Base-by-base conservation (phyloP, 2,888 invertebrate genomes). In the Aethes cnicana region DNA sequence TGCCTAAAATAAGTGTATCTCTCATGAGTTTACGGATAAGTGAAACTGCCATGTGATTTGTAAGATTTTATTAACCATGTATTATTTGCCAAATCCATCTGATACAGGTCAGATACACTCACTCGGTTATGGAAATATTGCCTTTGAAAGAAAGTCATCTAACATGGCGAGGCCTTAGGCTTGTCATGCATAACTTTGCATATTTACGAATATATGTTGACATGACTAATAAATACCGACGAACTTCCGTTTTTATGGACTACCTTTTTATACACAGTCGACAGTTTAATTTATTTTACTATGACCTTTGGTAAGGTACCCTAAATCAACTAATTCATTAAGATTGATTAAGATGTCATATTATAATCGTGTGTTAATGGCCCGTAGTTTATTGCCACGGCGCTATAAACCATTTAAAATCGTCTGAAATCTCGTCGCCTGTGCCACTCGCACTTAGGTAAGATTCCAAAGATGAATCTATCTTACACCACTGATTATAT, bases 401-500 rank as follows among this genome's bases (percentile, higher is more conserved):
- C 7, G 36, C 23, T 23, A 50, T 50, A 30, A 50, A 50, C 50
- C 50, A 50, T 30, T 44, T 36, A 5, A 37, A 50, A 23, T 36
- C 43, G 1, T 37, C 50, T 16, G 30, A 8, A 7, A 44, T 23
- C n/a, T 14, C 37, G 5, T 14, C 20, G 2, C 12, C 12, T 18
- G 11, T 21, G 16, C 26, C 44, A 36, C 25, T 39, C n/a, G 35
- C 36, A 36, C 23, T 37, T 0, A 50, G 30, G 5, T 42, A 25
- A 0, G 26, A 11, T 18, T 68, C 64, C 0, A 20, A 32, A 1
- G 39, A 33, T 0, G 28, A 47, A 28, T 53, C 66, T 39, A 74
- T 35, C 46, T 69, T 72, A 20, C 74, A 47, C 1, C 64, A 64
- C 39, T 68, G 63, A 2, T 58, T 47, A 36, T 59, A 72, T 25